These are phyloP conservation scores for Axea sp. DNA, from an alignment of 2,888 invertebrate species.

Conservation along the genomic window DNA sequence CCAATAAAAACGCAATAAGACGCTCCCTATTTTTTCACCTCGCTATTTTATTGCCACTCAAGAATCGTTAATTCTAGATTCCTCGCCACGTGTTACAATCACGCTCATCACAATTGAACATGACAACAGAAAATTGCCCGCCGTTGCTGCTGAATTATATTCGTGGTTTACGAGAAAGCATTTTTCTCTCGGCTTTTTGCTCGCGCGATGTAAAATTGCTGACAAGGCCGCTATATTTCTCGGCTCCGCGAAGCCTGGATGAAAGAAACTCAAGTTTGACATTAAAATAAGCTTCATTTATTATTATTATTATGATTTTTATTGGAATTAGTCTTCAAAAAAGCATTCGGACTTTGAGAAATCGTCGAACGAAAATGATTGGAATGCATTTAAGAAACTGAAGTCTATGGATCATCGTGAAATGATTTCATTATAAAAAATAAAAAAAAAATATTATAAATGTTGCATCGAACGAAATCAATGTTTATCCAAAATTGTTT, in stretches of 20 bases:
- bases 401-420: too few species aligned
- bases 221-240: slow-evolving; percentile 1
- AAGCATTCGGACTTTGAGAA: too few species aligned
- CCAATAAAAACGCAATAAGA: slow-evolving; percentile 18
- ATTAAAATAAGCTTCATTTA: too few species aligned
- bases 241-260: not conserved
- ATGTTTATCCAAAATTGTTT: too few species aligned
- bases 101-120: slow-evolving; percentile 22
- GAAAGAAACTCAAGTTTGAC: too few species aligned
- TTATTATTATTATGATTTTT: too few species aligned
- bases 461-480: too few species aligned
- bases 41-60: not conserved
- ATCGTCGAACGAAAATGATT: too few species aligned
- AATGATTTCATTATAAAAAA: too few species aligned
- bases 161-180: slow-evolving; percentile 38
- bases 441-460: too few species aligned
- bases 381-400: too few species aligned
- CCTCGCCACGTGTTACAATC: slow-evolving; percentile 22
- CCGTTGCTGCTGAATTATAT: slow-evolving; percentile 32
- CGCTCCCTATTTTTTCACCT: slow-evolving; percentile 9
- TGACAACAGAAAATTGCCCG: slow-evolving; percentile 39
- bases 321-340: too few species aligned
- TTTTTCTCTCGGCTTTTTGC: slow-evolving; percentile 21
- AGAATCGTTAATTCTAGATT: slow-evolving; percentile 5
- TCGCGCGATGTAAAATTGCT: slow-evolving; percentile 20